phyloP scores from a whole-genome alignment of 2,113 vertebrate genomes.

The Genyomyrus donnyi region DNA sequence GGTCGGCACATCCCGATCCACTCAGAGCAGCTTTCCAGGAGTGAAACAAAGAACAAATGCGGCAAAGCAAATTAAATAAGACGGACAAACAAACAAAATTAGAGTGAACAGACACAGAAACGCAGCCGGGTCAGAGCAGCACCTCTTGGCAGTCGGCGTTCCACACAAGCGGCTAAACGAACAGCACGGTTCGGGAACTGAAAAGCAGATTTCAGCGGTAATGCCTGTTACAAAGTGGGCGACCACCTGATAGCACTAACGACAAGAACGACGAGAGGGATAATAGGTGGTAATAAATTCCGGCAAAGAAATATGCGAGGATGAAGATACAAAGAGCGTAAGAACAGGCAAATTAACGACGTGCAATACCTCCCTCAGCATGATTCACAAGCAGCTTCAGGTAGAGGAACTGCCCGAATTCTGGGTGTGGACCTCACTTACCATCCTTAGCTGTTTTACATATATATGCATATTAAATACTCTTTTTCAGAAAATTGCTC shows the following conservation, averaged over 20 bases:
- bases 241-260: not conserved
- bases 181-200: not conserved
- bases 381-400: not conserved
- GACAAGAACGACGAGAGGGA: not conserved
- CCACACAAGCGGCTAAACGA: not conserved
- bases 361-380: not conserved
- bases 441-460: constrained; percentile 16
- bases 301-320: not conserved
- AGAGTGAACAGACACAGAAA: not conserved
- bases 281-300: not conserved
- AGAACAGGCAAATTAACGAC: not conserved
- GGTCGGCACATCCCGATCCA: not conserved
- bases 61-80: not conserved
- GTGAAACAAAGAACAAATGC: not conserved
- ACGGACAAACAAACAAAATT: not conserved
- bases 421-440: not conserved
- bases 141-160: not conserved
- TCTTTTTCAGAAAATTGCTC: constrained; percentile 33
- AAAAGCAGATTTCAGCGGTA: not conserved
- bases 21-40: not conserved
- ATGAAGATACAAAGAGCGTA: not conserved
- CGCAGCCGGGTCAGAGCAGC: not conserved
- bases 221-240: not conserved
- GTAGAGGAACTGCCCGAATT: not conserved
- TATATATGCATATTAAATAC: constrained; percentile 30